Percentiles rank a stretch among this genome's conserved stretches.
Conservation (phyloP, 2,888 invertebrate species). For the Mythimna impura region DNA sequence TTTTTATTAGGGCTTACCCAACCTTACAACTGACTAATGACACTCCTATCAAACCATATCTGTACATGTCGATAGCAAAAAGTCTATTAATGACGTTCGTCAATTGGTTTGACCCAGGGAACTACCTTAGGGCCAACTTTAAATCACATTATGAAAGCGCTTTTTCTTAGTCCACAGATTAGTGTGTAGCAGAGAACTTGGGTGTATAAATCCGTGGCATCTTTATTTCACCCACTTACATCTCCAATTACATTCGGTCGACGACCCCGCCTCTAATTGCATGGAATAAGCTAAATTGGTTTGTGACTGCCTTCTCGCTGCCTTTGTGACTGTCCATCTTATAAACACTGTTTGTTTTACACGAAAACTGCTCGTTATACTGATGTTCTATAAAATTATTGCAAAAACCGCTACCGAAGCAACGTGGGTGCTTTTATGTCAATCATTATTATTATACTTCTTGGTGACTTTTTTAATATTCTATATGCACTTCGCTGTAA, state of each 20-base stretch:
- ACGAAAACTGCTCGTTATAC: constrained; percentile 63
- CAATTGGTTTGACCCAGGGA: constrained; percentile 20
- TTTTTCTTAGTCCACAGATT: not conserved
- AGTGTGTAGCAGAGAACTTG: constrained; percentile 17
- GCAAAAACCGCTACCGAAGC: constrained; percentile 29
- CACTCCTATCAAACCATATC: not conserved
- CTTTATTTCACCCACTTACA: constrained; percentile 62
- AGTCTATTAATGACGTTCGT: not conserved
- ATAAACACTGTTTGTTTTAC: constrained; percentile 60
- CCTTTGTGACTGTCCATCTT: constrained; percentile 43
- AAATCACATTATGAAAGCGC: not conserved
- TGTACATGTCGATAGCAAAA: not conserved
- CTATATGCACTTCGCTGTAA: constrained; percentile 18
- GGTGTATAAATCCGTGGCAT: constrained; percentile 42
- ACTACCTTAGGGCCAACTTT: not conserved
- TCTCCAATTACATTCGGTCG: constrained; percentile 69
- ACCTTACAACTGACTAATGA: not conserved
- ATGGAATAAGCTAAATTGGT: constrained; percentile 74
- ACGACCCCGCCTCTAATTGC: constrained; percentile 72
- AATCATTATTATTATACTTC: constrained; percentile 40
- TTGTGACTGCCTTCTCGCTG: constrained; percentile 58
- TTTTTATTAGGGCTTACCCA: not conserved
- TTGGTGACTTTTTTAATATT: constrained; percentile 30
- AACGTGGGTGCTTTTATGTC: constrained; percentile 45
- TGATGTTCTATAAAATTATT: constrained; percentile 41